Evolutionary conservation across 2,113 vertebrate genomes (phyloP).

Genomic region (Clinocottus analis): DNA sequence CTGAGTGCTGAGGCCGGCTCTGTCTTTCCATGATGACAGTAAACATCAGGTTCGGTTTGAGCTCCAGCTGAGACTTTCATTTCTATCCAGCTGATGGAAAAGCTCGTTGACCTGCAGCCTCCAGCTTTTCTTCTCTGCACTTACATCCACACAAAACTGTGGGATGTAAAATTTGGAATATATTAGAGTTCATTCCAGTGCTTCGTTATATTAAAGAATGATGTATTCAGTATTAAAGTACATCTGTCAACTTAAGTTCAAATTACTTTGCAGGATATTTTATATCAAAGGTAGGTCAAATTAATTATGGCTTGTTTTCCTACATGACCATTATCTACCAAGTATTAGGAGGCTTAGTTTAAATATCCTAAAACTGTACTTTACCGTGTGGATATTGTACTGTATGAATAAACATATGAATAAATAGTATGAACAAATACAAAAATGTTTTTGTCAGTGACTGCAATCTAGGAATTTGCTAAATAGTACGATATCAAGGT

Average conservation of each 20-base stretch:
- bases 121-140: not conserved
- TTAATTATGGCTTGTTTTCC: not conserved
- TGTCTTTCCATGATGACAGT: not conserved
- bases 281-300: too few relatives aligned
- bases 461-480: not conserved
- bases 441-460: not conserved
- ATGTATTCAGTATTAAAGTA: not conserved
- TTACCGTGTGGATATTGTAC: not conserved
- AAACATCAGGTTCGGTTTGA: conserved; percentile 4
- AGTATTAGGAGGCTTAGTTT: not conserved
- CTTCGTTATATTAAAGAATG: not conserved
- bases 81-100: conserved; percentile 16
- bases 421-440: too few relatives aligned
- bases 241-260: not conserved
- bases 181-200: not conserved
- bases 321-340: not conserved
- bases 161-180: too few relatives aligned
- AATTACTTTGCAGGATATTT: not conserved
- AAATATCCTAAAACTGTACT: not conserved
- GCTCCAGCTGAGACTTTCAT: conserved; percentile 20
- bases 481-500: not conserved
- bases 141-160: not conserved
- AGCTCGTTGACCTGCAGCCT: conserved; percentile 2
- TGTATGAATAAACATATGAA: too few relatives aligned
- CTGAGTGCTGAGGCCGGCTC: not conserved